These are phyloP conservation scores for Sakesphorus luctuosus DNA, from an alignment of 2,113 vertebrate genomes.

Conservation along the genomic window DNA sequence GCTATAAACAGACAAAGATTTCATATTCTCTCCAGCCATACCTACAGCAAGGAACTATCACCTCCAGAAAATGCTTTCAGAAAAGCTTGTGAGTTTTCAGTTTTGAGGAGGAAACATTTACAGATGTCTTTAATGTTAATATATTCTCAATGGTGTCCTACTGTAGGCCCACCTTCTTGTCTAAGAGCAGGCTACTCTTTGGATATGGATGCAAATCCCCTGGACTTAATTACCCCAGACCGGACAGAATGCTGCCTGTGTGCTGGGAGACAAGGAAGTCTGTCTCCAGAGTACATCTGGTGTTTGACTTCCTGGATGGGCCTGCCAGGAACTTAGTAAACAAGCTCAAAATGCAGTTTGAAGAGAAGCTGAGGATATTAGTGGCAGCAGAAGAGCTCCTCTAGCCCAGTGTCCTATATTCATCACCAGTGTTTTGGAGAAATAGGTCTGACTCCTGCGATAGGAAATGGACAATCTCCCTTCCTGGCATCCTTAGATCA, in stretches of 20 bases:
- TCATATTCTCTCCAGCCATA: neutral
- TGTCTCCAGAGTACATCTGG: neutral
- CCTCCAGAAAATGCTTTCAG: neutral
- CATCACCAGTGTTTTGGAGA: neutral
- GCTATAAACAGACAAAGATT: neutral
- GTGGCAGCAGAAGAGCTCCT: neutral
- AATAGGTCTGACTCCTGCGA: neutral
- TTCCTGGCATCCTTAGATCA: neutral
- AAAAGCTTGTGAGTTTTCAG: neutral
- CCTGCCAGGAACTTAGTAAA: neutral
- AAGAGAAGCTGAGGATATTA: neutral
- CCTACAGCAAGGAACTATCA: neutral
- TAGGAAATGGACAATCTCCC: neutral
- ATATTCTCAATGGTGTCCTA: neutral
- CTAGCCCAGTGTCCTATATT: neutral
- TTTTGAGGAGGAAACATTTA: neutral
- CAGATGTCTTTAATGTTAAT: neutral
- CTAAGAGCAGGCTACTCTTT: neutral
- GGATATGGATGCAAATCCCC: neutral
- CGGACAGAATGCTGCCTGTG: neutral
- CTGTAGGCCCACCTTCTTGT: neutral
- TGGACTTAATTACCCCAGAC: neutral
- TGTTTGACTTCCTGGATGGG: neutral
- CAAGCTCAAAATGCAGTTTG: neutral
- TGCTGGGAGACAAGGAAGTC: neutral